Conservation (phyloP, 2,113 vertebrate genomes). For the Amblyopsis rosae region DNA sequence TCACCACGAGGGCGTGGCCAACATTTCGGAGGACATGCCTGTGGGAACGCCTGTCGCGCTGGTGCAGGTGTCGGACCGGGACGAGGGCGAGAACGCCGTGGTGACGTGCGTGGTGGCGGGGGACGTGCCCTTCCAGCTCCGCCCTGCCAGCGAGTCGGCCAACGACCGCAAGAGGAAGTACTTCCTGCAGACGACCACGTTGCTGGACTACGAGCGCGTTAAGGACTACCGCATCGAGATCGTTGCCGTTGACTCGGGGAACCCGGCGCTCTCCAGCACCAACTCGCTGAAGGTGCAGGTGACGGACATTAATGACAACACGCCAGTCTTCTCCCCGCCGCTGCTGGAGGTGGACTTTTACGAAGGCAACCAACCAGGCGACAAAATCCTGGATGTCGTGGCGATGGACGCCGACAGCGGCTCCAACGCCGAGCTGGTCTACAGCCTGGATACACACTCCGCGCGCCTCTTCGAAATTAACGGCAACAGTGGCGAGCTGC, state of each 20-base stretch:
- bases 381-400: constrained; percentile 84
- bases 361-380: constrained; percentile 88
- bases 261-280: constrained; percentile 94
- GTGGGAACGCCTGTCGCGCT: constrained; percentile 92
- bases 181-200: constrained; percentile 93
- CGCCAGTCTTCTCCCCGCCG: constrained; percentile 85
- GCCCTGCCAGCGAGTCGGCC: constrained; percentile 87
- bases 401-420: constrained; percentile 91
- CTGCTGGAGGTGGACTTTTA: constrained; percentile 86
- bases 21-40: constrained; percentile 95
- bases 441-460: constrained; percentile 82
- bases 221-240: constrained; percentile 95
- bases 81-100: constrained; percentile 93
- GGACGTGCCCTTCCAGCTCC: constrained; percentile 92
- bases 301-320: constrained; percentile 92
- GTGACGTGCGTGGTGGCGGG: constrained; percentile 96
- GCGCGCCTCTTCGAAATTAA: constrained; percentile 88
- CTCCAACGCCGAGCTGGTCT: constrained; percentile 87
- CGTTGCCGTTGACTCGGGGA: constrained; percentile 94
- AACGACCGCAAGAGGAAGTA: constrained; percentile 96
- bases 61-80: constrained; percentile 93
- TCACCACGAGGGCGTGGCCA: constrained; percentile 91
- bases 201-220: constrained; percentile 88
- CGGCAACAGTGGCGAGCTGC: constrained; percentile 82
- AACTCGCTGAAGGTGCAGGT: constrained; percentile 96